These are phyloP conservation scores for Zaprionus tsacasi DNA, from an alignment of 1,140 invertebrate genomes.

Conservation along the genomic window DNA sequence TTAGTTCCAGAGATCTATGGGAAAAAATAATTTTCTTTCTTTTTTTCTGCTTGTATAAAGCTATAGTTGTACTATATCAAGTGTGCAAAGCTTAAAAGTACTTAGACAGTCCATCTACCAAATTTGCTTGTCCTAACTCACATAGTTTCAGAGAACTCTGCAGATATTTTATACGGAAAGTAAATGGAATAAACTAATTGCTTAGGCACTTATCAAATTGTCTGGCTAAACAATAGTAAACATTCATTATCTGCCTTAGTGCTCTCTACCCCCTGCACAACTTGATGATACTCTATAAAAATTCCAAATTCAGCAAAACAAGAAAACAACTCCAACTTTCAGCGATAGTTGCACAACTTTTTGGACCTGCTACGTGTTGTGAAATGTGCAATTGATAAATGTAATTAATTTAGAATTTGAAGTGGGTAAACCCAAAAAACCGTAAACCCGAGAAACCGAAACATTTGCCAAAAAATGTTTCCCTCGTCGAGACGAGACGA, in stretches of 20 bases:
- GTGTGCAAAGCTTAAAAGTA: no score
- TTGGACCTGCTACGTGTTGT: not conserved
- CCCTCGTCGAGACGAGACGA: constrained; percentile 8
- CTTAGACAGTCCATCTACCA: no score
- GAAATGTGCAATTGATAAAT: constrained; percentile 37
- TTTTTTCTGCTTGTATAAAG: no score
- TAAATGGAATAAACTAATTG: not conserved
- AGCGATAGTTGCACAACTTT: not conserved
- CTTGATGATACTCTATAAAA: not conserved
- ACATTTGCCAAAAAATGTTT: constrained; percentile 16
- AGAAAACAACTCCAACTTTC: not conserved
- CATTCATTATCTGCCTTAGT: not conserved
- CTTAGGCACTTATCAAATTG: not conserved
- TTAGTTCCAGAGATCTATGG: no score
- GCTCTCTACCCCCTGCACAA: not conserved
- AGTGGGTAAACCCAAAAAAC: constrained; percentile 10
- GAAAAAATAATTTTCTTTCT: no score
- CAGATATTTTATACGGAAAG: not conserved
- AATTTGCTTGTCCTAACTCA: not conserved
- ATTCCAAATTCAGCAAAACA: not conserved
- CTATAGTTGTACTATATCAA: no score
- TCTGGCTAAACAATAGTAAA: not conserved
- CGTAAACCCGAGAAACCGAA: not conserved
- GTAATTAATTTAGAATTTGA: constrained; percentile 47
- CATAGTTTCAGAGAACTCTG: not conserved